Evolutionary conservation across 2,113 vertebrate genomes (phyloP), one percentile per base, ranked within the genome.

Genomic region (Falcunculus frontatus): DNA sequence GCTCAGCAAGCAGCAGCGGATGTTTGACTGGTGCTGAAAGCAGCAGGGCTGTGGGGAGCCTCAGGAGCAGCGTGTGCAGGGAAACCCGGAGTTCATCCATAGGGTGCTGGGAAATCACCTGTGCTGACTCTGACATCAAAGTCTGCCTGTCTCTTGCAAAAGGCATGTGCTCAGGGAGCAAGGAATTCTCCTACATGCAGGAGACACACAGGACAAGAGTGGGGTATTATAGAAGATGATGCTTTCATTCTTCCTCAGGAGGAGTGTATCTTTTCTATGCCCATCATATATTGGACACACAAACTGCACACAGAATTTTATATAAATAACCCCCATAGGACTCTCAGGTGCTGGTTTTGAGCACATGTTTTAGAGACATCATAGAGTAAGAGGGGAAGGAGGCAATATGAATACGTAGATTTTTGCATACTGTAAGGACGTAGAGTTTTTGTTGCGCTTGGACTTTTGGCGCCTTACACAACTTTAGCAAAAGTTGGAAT

Each of bases 131-230:
- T 52, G 78, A 5, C 42, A 14, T 65, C 33, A 6, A 7, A 68
- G 46, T 8, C 27, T 29, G 29, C 46, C 50, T 5, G 1, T 8
- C 17, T 35, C 23, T 13, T 8, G 44, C 49, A 12, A 13, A n/a
- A 77, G 47, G 16, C 6, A 3, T 0, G 1, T 11, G 56, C 39
- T 17, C 8, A 7, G 41, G 42, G 69, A 53, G 27, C 75, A 8
- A 15, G 52, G n/a, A 50, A 17, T 63, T 73, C 44, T 56, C 1
- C 0, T 29, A 33, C 10, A 0, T 33, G 60, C 70, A 67, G 87
- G 75, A 69, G 41, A 23, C 9, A 8, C 0, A 0, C 47, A 27
- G 42, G 23, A 32, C 19, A 14, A 29, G 64, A 39, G 23, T 2
- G 16, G 15, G 23, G 4, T 60, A 9, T 20, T 49, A 9, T 0